phyloP scores from a whole-genome alignment of 2,113 vertebrate species.

The Hypomesus transpacificus region DNA sequence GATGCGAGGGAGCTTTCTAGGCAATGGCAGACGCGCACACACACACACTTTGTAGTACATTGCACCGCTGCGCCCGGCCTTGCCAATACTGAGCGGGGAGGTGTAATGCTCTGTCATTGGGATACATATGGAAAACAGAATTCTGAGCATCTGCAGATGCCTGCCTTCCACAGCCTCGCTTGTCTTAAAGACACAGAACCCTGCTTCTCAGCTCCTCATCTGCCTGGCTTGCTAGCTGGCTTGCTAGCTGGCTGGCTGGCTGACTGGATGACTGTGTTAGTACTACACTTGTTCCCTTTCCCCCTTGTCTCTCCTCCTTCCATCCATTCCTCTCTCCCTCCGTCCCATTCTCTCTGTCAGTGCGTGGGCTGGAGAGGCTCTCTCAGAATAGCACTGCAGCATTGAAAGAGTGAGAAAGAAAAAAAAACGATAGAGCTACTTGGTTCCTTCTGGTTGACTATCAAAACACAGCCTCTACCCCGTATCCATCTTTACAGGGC shows the following conservation, averaged over 20 bases:
- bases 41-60: neutral
- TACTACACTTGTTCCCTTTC: slow-evolving; percentile 22
- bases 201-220: neutral
- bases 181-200: slow-evolving; percentile 44
- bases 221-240: too few relatives aligned
- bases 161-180: slow-evolving; percentile 1
- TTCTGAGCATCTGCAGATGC: slow-evolving; percentile 4
- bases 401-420: slow-evolving; percentile 32
- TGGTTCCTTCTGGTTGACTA: neutral
- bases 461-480: neutral
- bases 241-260: neutral
- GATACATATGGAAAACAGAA: neutral
- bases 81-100: neutral
- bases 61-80: neutral
- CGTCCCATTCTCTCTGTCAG: slow-evolving; percentile 39
- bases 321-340: slow-evolving; percentile 34
- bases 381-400: slow-evolving; percentile 60
- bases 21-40: slow-evolving; percentile 5
- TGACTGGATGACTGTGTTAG: slow-evolving; percentile 34
- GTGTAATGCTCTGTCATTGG: neutral
- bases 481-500: neutral
- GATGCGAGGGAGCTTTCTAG: slow-evolving; percentile 22
- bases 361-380: slow-evolving; percentile 56
- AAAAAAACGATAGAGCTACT: slow-evolving; percentile 2
- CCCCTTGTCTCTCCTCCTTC: slow-evolving; percentile 23